Percentiles rank a stretch among this genome's conserved stretches.
phyloP scores from a whole-genome alignment of 2,888 invertebrate genomes.

The Hypselothyrea guttata region DNA sequence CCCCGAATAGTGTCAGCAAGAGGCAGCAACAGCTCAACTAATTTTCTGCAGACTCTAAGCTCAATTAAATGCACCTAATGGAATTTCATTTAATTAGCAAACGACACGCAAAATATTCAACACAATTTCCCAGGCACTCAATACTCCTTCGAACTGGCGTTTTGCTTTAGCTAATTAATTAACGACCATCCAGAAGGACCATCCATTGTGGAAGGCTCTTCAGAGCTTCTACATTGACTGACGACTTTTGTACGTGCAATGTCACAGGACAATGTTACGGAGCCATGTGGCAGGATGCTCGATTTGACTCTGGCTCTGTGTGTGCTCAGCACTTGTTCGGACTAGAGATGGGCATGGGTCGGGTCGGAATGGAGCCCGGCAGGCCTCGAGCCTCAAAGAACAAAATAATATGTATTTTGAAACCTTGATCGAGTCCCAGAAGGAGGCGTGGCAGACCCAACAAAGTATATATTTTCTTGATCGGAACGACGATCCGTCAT shows the following conservation, averaged over 20 bases:
- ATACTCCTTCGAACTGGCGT: not conserved
- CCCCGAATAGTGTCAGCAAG: slow-evolving; percentile 2
- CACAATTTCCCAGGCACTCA: not conserved
- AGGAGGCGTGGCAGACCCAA: too few relatives aligned
- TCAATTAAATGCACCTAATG: slow-evolving; percentile 66
- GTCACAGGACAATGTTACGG: slow-evolving; percentile 38
- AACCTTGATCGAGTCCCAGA: too few relatives aligned
- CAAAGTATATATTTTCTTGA: too few relatives aligned
- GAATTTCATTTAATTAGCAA: slow-evolving; percentile 70
- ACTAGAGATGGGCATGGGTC: too few relatives aligned
- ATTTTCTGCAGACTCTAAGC: slow-evolving; percentile 31
- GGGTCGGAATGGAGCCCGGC: too few relatives aligned
- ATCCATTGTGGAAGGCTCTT: not conserved
- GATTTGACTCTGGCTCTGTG: not conserved
- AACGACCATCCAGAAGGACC: slow-evolving; percentile 20
- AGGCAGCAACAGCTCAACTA: slow-evolving; percentile 6
- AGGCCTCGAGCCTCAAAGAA: too few relatives aligned
- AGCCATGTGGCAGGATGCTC: slow-evolving; percentile 1
- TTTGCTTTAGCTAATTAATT: slow-evolving; percentile 34
- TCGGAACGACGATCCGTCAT: too few relatives aligned
- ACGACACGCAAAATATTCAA: slow-evolving; percentile 35
- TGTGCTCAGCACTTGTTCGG: not conserved
- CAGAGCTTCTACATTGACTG: slow-evolving; percentile 25
- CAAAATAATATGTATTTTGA: too few relatives aligned
- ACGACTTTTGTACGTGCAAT: slow-evolving; percentile 58